Percentiles rank a stretch among this genome's conserved stretches.
Evolutionary conservation across 2,113 vertebrate species (phyloP).

Genomic region (Glaucidium brasilianum): DNA sequence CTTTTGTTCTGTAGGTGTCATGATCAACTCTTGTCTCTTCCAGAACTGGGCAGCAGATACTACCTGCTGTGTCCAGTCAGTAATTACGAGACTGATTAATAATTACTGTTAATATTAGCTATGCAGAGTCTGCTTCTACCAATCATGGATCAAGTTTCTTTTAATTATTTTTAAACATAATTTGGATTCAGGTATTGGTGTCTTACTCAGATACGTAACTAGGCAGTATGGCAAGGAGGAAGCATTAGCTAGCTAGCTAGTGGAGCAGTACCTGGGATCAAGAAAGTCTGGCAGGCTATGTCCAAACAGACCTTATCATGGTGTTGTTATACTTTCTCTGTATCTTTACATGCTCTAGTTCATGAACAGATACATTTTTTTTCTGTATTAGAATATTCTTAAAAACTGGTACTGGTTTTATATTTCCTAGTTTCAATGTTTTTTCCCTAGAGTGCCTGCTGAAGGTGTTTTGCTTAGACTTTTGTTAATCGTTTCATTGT

Average conservation of each 20-base stretch:
- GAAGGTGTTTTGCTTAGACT: neutral
- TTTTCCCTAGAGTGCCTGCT: neutral
- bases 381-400: neutral
- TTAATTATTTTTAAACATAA: neutral
- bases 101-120: neutral
- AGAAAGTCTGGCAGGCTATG: neutral
- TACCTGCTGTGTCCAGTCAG: neutral
- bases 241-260: neutral
- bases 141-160: neutral
- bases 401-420: neutral
- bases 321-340: neutral
- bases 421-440: neutral
- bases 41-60: neutral
- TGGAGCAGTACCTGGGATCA: accelerated
- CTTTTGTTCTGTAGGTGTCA: neutral
- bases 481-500: neutral
- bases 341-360: neutral
- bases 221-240: neutral
- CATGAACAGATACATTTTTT: neutral
- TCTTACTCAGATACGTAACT: neutral
- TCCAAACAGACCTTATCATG: neutral
- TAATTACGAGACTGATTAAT: neutral
- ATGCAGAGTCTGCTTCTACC: neutral
- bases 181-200: neutral
- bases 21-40: neutral